These are phyloP conservation scores for Temnothorax nylanderi DNA, from an alignment of 1,140 invertebrate species.

Conservation along the genomic window DNA sequence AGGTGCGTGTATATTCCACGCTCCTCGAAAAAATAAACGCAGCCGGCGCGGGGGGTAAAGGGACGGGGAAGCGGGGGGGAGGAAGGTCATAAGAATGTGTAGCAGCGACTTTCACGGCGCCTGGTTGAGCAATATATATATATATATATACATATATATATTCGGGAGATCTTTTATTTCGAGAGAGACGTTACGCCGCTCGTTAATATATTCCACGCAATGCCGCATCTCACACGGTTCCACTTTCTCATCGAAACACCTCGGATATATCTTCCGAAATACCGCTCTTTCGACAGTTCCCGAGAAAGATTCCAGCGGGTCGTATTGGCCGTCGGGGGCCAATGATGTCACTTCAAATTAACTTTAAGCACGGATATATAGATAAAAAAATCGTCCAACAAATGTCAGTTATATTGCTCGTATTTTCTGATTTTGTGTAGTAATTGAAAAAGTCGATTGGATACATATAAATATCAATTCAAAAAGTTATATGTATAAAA, in stretches of 20 bases:
- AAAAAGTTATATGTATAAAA: background rate
- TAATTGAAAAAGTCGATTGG: background rate
- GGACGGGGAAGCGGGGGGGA: background rate
- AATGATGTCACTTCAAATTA: background rate
- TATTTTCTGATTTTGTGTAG: background rate
- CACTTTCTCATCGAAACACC: conserved; percentile 27
- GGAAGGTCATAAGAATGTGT: conserved; percentile 31
- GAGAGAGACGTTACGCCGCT: conserved; percentile 9
- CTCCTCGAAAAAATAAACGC: conserved; percentile 55
- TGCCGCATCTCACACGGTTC: background rate
- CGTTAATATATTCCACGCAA: conserved; percentile 48
- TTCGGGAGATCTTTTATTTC: conserved; percentile 18
- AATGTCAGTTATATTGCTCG: background rate
- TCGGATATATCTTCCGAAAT: conserved; percentile 1
- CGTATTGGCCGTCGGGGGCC: background rate
- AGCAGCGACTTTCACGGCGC: conserved; percentile 33
- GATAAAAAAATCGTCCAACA: background rate
- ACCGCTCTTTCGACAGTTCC: background rate
- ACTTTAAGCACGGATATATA: background rate
- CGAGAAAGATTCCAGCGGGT: background rate
- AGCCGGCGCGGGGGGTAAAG: conserved; percentile 3
- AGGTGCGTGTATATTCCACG: conserved; percentile 30
- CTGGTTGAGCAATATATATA: conserved; percentile 20
- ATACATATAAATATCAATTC: background rate
- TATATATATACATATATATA: conserved; percentile 7